Conservation (phyloP, 2,888 invertebrate genomes). For the Vandiemenella viatica region DNA sequence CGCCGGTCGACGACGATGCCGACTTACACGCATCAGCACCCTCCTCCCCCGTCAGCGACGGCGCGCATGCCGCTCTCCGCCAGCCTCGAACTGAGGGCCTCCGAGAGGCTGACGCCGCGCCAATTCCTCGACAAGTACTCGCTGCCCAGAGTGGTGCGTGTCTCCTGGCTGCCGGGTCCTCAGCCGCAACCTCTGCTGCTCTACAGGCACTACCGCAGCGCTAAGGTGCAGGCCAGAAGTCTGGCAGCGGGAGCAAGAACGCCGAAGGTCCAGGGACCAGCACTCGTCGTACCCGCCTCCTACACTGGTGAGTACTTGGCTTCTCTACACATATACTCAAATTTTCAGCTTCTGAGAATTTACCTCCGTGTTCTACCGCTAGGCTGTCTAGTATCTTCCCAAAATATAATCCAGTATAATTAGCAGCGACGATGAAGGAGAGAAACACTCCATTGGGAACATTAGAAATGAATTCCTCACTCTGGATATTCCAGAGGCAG, state of each 20-base stretch:
- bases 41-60: not conserved
- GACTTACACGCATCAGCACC: not conserved
- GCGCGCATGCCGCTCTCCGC: not conserved
- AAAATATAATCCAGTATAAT: no score
- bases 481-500: no score
- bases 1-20: not conserved
- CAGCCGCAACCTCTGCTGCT: slow-evolving; percentile 40
- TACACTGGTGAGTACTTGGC: slow-evolving; percentile 41
- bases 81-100: not conserved
- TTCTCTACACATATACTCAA: no score
- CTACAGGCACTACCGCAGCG: slow-evolving; percentile 44
- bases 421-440: no score
- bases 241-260: not conserved
- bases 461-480: no score
- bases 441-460: no score
- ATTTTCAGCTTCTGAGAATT: no score
- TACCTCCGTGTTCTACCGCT: no score
- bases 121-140: slow-evolving; percentile 46
- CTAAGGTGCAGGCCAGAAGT: slow-evolving; percentile 46
- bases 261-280: slow-evolving; percentile 31
- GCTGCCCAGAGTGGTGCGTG: slow-evolving; percentile 41
- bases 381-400: no score
- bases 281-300: slow-evolving; percentile 47
- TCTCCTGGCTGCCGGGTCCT: slow-evolving; percentile 31
- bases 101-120: slow-evolving; percentile 20